Base-by-base conservation (phyloP, 2,113 vertebrate species). In the Callopanchax toddi region DNA sequence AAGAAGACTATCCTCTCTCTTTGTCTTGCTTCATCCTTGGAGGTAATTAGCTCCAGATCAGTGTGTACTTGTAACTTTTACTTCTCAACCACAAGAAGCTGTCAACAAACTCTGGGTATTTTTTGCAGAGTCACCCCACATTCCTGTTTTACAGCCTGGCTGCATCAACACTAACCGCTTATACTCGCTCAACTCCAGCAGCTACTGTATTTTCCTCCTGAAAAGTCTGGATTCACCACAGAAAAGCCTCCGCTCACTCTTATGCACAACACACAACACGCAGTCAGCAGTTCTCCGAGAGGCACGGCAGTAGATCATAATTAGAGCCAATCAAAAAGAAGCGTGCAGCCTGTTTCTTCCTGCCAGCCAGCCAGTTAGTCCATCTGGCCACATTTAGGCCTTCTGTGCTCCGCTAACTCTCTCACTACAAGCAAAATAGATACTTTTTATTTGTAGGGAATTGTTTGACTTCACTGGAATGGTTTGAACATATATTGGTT, bases 311-410 rank as follows among this genome's bases (percentile, higher is more conserved):
- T 88, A 72, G 79, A 89, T 90, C 86, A 86, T 85, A 86, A 88
- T 88, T 89, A 89, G 74, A 86, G 81, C 86, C 87, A 85, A 86
- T 90, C 83, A 89, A 76, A 86, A 80, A 74, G 71, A 76, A 79
- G 79, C 64, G 45, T 81, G 37, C 63, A 76, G 81, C 74, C 76
- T 81, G 84, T 84, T 86, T 83, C 79, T 84, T 86, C 81, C 79
- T 85, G 79, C 79, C 83, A 73, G 75, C 54, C 71, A 74, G 71
- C 58, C 74, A 73, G 74, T 80, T 64, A 42, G 83, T 88, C 87
- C 87, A 88, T 90, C 84, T 90, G 89, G 76, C 71, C 57, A 3
- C 39, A 57, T 66, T 74, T 54, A 57, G 67, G 69, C 66, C 63
- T 67, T 78, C 81, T 85, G 83, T 74, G 78, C 81, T 72, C 42